phyloP scores from a whole-genome alignment of 2,797 vertebrate genomes.

The Epinephelus malabaricus region DNA sequence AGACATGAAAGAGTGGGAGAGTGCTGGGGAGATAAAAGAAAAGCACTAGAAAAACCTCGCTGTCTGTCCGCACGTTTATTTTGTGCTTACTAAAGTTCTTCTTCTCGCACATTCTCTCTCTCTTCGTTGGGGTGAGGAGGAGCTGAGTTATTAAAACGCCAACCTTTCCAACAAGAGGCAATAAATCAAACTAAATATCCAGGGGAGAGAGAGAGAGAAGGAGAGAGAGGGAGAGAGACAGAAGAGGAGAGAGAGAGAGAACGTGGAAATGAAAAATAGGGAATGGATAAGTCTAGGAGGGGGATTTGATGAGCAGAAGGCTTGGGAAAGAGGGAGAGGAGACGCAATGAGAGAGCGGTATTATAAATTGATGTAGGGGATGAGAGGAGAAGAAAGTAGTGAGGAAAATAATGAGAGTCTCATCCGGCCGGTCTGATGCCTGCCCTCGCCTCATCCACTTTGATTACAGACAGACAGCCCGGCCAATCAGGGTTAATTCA shows the following conservation, averaged over 20 bases:
- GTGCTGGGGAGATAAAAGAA: constrained; percentile 72
- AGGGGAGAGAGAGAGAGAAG: constrained; percentile 54
- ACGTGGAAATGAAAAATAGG: constrained; percentile 75
- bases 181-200: constrained; percentile 89
- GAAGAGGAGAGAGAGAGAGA: constrained; percentile 43
- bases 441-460: constrained; percentile 56
- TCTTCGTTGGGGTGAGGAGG: constrained; percentile 75
- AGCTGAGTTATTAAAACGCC: constrained; percentile 90
- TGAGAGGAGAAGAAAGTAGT: constrained; percentile 57
- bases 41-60: constrained; percentile 60
- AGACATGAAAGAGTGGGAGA: constrained; percentile 76
- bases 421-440: constrained; percentile 38
- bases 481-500: constrained; percentile 71
- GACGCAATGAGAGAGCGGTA: constrained; percentile 55
- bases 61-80: constrained; percentile 80
- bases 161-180: constrained; percentile 87
- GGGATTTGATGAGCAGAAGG: constrained; percentile 79
- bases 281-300: constrained; percentile 68
- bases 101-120: constrained; percentile 65
- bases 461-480: constrained; percentile 64
- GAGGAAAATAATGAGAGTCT: constrained; percentile 67
- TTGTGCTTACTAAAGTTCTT: constrained; percentile 86
- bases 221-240: constrained; percentile 28
- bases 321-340: constrained; percentile 69
- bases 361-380: constrained; percentile 70